Evolutionary conservation across 2,888 invertebrate genomes (phyloP).

Genomic region (Magallana nippona): DNA sequence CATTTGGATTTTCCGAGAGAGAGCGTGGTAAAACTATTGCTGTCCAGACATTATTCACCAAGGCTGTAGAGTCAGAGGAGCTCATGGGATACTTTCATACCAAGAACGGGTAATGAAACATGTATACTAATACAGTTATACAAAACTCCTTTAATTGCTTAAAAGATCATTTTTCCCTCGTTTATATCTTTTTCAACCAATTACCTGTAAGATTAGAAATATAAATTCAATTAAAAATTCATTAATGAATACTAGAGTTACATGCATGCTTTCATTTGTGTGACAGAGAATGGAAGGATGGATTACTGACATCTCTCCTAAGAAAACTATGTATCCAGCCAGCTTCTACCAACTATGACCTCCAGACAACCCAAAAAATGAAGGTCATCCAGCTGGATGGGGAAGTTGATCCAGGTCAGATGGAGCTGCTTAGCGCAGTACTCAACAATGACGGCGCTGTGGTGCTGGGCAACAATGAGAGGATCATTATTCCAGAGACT

Average conservation of each 20-base stretch:
- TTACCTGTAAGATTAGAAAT: no score
- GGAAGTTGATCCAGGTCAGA: slow-evolving; percentile 75
- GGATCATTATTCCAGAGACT: slow-evolving; percentile 72
- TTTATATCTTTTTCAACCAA: no score
- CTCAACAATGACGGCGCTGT: slow-evolving; percentile 73
- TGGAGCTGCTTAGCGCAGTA: slow-evolving; percentile 75
- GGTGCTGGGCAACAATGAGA: slow-evolving; percentile 78
- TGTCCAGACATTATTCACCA: slow-evolving; percentile 77
- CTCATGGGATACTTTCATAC: slow-evolving; percentile 75
- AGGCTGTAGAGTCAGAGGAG: slow-evolving; percentile 76
- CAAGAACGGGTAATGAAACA: slow-evolving; percentile 67
- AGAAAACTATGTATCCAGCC: slow-evolving; percentile 75
- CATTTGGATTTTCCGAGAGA: slow-evolving; percentile 77
- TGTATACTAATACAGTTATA: not conserved
- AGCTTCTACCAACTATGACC: slow-evolving; percentile 58
- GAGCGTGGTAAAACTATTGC: slow-evolving; percentile 75
- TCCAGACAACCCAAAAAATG: slow-evolving; percentile 68
- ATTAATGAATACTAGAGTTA: no score
- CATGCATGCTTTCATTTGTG: not conserved
- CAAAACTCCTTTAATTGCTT: no score
- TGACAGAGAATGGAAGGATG: slow-evolving; percentile 77
- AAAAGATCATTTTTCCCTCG: no score
- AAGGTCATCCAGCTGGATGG: slow-evolving; percentile 78
- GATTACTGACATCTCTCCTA: slow-evolving; percentile 73
- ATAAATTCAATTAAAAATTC: no score